Evolutionary conservation across 2,113 vertebrate genomes (phyloP), one percentile per base, ranked within the genome.

Genomic region (Dendropsophus ebraccatus): DNA sequence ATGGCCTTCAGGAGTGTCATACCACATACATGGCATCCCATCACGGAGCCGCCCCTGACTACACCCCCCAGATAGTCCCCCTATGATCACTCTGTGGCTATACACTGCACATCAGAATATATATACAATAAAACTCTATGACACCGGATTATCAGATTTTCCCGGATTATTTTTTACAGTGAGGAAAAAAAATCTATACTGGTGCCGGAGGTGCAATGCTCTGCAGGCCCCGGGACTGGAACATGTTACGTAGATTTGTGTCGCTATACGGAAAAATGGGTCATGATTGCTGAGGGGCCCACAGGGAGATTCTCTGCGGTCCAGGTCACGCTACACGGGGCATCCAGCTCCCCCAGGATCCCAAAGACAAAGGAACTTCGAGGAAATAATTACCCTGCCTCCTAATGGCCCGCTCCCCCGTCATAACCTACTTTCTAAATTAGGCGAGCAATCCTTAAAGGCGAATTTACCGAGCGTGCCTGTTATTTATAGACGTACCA

Each of bases 361-460:
- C 21, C 9, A 25, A 54, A 79, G 54, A n/a, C 52, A 41, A 35
- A n/a, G 30, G 25, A 23, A 60, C 49, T 41, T 79, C 76, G 12
- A 54, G 76, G 76, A 79, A 79, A 79, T 60, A 60, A 60, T 79
- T 13, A 11, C 54, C 35, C 65, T 1, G 5, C 32, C 17, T 37
- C 30, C 21, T 79, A 79, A 58, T 37, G 54, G 76, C 30, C 28
- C 16, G 9, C 6, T 23, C 76, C 32, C 21, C 32, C 35, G 21
- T 16, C 17, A 35, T 60, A 79, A 79, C 76, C 76, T 60, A 79
- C 76, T 79, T 79, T 79, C 54, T n/a, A 60, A 79, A 23, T 25
- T 12, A 41, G 41, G 30, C 54, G 25, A 41, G 54, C 28, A 14
- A 41, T 79, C 76, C 76, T 60, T 60, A n/a, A 79, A 79, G 76